Percentiles rank a stretch among this genome's conserved stretches.
phyloP scores from a whole-genome alignment of 2,888 invertebrate species.

The Zygaena filipendulae region DNA sequence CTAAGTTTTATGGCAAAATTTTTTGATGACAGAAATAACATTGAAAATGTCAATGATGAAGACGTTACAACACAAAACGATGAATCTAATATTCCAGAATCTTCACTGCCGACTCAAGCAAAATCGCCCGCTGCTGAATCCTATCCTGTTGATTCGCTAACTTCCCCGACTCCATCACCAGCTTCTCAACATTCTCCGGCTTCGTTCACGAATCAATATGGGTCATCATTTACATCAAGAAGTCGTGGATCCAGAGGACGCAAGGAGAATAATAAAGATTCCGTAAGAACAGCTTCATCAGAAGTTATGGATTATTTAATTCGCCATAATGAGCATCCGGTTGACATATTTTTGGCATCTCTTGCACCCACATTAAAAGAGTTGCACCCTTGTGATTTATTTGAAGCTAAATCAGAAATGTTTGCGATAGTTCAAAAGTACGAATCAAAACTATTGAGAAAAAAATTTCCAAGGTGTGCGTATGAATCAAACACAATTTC shows the following conservation, averaged over 20 bases:
- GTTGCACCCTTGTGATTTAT: slow-evolving; percentile 4
- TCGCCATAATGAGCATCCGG: slow-evolving; percentile 8
- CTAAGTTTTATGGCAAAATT: slow-evolving; percentile 4
- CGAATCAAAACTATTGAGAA: slow-evolving; percentile 4
- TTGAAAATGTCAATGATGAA: slow-evolving; percentile 9
- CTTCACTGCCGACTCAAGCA: slow-evolving; percentile 7
- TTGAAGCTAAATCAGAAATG: slow-evolving; percentile 6
- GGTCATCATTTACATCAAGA: too few relatives aligned
- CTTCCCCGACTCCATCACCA: slow-evolving; percentile 7
- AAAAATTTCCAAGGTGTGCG: slow-evolving; percentile 2
- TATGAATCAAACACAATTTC: slow-evolving; percentile 3
- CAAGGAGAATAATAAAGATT: too few relatives aligned
- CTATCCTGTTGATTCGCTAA: slow-evolving; percentile 2
- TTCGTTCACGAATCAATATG: slow-evolving; percentile 1
- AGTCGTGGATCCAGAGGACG: too few relatives aligned
- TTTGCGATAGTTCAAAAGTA: slow-evolving; percentile 5
- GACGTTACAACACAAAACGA: slow-evolving; percentile 6
- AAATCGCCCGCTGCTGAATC: slow-evolving; percentile 9
- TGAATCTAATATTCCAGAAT: slow-evolving; percentile 8
- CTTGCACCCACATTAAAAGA: slow-evolving; percentile 6
- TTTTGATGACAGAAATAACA: slow-evolving; percentile 7
- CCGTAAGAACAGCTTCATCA: too few relatives aligned
- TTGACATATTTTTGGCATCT: slow-evolving; percentile 6
- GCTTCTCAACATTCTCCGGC: slow-evolving; percentile 7
- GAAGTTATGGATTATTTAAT: slow-evolving; percentile 7